Evolutionary conservation across 1,140 invertebrate genomes (phyloP).

Genomic region (Euura lappo): DNA sequence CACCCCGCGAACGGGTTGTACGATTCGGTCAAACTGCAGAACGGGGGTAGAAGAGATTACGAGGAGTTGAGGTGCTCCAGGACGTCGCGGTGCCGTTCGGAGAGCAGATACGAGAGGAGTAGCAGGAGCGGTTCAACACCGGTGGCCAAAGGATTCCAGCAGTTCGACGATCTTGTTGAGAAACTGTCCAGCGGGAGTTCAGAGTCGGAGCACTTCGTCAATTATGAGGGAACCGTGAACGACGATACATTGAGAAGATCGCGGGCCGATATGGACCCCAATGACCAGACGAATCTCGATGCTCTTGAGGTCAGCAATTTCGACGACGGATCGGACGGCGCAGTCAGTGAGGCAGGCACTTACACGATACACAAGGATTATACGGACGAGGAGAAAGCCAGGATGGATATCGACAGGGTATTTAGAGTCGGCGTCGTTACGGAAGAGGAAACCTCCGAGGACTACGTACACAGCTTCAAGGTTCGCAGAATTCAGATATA

Average conservation of each 20-base stretch:
- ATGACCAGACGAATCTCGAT: conserved; percentile 37
- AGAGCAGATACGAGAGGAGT: conserved; percentile 46
- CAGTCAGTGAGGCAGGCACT: conserved; percentile 82
- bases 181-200: conserved; percentile 43
- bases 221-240: conserved; percentile 9
- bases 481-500: conserved; percentile 20
- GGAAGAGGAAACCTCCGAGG: conserved; percentile 53
- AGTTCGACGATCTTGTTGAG: conserved; percentile 22
- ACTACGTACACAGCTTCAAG: conserved; percentile 55
- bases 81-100: conserved; percentile 23
- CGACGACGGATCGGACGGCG: conserved; percentile 59
- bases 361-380: conserved; percentile 88
- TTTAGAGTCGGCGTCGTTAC: conserved; percentile 67
- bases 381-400: conserved; percentile 83
- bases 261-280: conserved; percentile 29
- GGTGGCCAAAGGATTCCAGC: conserved; percentile 14
- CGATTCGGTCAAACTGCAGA: neutral
- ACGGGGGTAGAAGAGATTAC: neutral
- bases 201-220: conserved; percentile 23
- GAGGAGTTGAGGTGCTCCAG: neutral
- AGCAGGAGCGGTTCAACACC: conserved; percentile 36
- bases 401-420: conserved; percentile 83
- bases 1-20: conserved; percentile 20
- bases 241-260: conserved; percentile 27
- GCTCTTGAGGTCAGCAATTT: conserved; percentile 43